These are phyloP conservation scores for Lochmaea capreae DNA, from an alignment of 2,888 invertebrate species.

Conservation along the genomic window DNA sequence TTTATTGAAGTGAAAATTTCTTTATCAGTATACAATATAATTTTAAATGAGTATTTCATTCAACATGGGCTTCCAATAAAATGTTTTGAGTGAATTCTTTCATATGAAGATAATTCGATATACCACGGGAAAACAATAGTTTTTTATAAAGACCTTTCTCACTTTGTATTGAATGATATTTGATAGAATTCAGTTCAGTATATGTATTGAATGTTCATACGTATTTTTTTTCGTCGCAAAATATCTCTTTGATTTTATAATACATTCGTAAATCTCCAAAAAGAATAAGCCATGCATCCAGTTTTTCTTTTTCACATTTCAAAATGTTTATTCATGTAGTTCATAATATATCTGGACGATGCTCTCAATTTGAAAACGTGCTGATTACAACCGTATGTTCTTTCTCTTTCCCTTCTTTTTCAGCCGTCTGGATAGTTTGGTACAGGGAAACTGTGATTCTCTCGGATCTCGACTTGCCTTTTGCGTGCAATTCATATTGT, in stretches of 20 bases:
- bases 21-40: too few relatives aligned
- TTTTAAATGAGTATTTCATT: too few relatives aligned
- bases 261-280: background rate
- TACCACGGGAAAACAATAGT: too few relatives aligned
- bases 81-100: too few relatives aligned
- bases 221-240: background rate
- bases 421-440: background rate
- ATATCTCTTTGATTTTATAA: background rate
- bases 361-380: constrained; percentile 8
- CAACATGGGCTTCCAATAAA: too few relatives aligned
- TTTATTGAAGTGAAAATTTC: too few relatives aligned
- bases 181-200: too few relatives aligned
- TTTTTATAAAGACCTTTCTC: too few relatives aligned
- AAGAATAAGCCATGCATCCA: background rate
- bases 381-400: constrained; percentile 1
- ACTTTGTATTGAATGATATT: too few relatives aligned
- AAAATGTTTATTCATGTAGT: constrained; percentile 2
- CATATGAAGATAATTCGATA: too few relatives aligned
- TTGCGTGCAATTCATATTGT: background rate
- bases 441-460: background rate
- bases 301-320: background rate
- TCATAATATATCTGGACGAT: constrained; percentile 1
- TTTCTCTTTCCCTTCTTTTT: background rate
- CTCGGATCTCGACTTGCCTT: background rate
- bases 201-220: background rate